phyloP scores from a whole-genome alignment of 37 sponge, comb jelly and placozoan species.

The Haliclona indistincta region DNA sequence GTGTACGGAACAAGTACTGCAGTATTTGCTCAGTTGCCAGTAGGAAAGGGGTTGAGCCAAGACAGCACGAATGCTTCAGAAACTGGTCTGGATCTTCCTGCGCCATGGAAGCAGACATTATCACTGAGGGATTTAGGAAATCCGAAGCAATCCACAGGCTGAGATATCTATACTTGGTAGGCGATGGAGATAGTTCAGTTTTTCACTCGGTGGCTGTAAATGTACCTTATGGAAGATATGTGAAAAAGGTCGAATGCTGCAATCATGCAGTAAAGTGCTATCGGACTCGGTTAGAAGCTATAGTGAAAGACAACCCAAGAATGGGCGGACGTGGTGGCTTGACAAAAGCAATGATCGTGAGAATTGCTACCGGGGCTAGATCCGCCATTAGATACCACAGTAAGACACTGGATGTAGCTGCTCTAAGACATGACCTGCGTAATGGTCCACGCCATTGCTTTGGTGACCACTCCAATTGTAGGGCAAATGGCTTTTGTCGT shows the following conservation, averaged over 20 bases:
- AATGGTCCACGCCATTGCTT: constrained; percentile 7
- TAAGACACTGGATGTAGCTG: neutral
- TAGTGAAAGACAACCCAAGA: neutral
- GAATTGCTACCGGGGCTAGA: constrained; percentile 20
- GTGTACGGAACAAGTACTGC: constrained; percentile 57
- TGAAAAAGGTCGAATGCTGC: too few species aligned
- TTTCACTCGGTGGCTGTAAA: neutral
- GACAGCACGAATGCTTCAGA: constrained; percentile 20
- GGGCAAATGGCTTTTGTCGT: neutral
- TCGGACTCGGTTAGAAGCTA: constrained; percentile 14
- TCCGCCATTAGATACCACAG: constrained; percentile 23
- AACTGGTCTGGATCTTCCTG: constrained; percentile 27
- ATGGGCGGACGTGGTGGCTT: neutral
- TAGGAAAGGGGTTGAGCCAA: too few species aligned
- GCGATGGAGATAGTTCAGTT: too few species aligned
- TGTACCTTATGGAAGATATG: neutral
- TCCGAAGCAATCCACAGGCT: too few species aligned
- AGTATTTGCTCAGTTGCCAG: constrained; percentile 10
- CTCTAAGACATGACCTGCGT: constrained; percentile 10
- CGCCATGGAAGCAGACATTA: constrained; percentile 15
- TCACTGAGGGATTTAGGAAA: too few species aligned
- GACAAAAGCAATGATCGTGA: neutral
- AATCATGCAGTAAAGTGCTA: constrained; percentile 26
- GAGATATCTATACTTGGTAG: too few species aligned
- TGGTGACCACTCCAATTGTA: constrained; percentile 13